Base-by-base conservation (phyloP, 2,797 vertebrate genomes). In the Rallus crepitans region DNA sequence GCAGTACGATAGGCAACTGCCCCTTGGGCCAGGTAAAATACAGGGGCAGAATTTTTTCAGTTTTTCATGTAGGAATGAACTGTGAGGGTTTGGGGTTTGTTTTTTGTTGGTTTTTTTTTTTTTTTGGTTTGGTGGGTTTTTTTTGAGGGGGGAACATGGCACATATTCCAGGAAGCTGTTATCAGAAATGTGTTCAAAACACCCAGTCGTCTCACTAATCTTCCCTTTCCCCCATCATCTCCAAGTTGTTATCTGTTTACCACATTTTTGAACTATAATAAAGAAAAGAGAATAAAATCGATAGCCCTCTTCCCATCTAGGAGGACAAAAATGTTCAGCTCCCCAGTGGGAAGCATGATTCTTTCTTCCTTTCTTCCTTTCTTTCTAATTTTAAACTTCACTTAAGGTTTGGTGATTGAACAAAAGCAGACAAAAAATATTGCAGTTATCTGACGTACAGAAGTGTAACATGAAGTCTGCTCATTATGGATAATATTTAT, bases 401-500 rank as follows among this genome's bases (percentile, higher is more conserved):
- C 63, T 85, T 91, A 89, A 95, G 92, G 94, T 96, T 89, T 94
- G 94, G 95, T 70, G 93, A 94, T 64, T 93, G 92, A 97, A 97
- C 95, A 93, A 97, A 98, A 97, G 93, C 96, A 93, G 82, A 97
- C 93, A 82, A 90, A 86, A 95, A 89, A 89, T 85, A 94, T 89
- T 96, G 93, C 93, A 87, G 93, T 95, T 97, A 97, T 98, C 97
- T 97, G 95, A 97, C 66, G 19, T 96, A 97, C 93, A 96, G 97
- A 98, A 98, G 96, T 97, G 96, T 95, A 98, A 97, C 94, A 96
- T 90, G 84, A 98, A 97, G 96, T 98, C 95, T 95, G 77, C 95
- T 98, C 97, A 97, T 98, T 98, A 97, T 89, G 94, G 96, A 55
- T 80, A 98, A 97, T 98, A 98, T 98, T 98, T 98, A 98, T 97